Evolutionary conservation across 1,140 invertebrate genomes (phyloP), one percentile per base, ranked within the genome.

Genomic region (Antheraea mylitta): DNA sequence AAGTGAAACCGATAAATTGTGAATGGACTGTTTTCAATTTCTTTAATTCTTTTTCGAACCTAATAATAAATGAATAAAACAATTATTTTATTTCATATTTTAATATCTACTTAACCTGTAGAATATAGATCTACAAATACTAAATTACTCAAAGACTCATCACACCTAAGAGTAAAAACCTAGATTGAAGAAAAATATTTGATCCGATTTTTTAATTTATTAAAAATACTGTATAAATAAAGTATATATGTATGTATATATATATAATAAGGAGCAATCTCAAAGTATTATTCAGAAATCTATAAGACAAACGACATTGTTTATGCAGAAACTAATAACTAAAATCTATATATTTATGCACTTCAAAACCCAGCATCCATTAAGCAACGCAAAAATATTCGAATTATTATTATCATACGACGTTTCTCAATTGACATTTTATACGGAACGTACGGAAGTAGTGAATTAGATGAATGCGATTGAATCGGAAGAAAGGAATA

Each of bases 371-470:
- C 79, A 80, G 72, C 73, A 74, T 79, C 70, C 62, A 77, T 80
- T 72, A 69, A 58, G 62, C 67, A 18, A 19, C 68, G 72, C 66
- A 72, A 80, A 80, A 82, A 79, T 81, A 80, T 74, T 72, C 77
- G 64, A 69, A 75, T 70, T 62, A 66, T 75, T 78, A 71, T 78
- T 82, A 85, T 85, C 80, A 81, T 73, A 60, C 45, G 68, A 82
- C 77, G 68, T 82, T 83, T 80, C 71, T 77, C 77, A 78, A 78
- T 78, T 76, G 81, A 80, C 78, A 78, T 78, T 83, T 78, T 82
- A 76, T 81, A 79, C 73, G 73, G 71, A 82, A 82, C 75, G 70
- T 81, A 75, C 73, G 74, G 71, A 79, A 80, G 67, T 75, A 58
- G 48, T 66, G 71, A 79, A 76, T 82, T 80, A n/a, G n/a, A 78